Conservation (phyloP, 2,888 invertebrate species). For the Falcaria lacertinaria region DNA sequence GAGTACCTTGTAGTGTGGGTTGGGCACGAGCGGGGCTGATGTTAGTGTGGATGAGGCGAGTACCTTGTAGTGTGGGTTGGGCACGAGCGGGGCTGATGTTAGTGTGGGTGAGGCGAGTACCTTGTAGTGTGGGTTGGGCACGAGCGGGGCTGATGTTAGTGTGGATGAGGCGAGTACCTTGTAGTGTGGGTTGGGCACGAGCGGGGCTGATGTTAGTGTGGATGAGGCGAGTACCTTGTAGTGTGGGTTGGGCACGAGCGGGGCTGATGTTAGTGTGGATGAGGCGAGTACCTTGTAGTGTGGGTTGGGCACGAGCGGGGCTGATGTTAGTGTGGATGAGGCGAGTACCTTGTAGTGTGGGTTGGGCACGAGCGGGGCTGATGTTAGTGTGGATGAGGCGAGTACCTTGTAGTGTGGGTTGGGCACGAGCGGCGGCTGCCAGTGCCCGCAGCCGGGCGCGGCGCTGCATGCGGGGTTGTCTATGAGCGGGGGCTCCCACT, state of each 20-base stretch:
- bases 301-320: conserved; percentile 90
- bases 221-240: conserved; percentile 72
- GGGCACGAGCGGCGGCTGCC: conserved; percentile 90
- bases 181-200: conserved; percentile 91
- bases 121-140: conserved; percentile 91
- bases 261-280: conserved; percentile 52
- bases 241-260: conserved; percentile 89
- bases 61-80: conserved; percentile 84
- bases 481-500: conserved; percentile 97
- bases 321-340: neutral
- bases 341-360: neutral
- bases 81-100: conserved; percentile 82
- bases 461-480: conserved; percentile 91
- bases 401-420: conserved; percentile 92
- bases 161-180: conserved; percentile 39
- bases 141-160: conserved; percentile 71
- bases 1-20: conserved; percentile 13
- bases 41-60: too few species aligned
- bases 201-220: conserved; percentile 65
- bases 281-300: conserved; percentile 77
- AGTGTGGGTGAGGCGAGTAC: too few species aligned
- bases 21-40: conserved; percentile 39
- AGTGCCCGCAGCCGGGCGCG: conserved; percentile 94
- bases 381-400: neutral
- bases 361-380: neutral